Base-by-base conservation (phyloP, 2,797 vertebrate species). In the Squalus acanthias region DNA sequence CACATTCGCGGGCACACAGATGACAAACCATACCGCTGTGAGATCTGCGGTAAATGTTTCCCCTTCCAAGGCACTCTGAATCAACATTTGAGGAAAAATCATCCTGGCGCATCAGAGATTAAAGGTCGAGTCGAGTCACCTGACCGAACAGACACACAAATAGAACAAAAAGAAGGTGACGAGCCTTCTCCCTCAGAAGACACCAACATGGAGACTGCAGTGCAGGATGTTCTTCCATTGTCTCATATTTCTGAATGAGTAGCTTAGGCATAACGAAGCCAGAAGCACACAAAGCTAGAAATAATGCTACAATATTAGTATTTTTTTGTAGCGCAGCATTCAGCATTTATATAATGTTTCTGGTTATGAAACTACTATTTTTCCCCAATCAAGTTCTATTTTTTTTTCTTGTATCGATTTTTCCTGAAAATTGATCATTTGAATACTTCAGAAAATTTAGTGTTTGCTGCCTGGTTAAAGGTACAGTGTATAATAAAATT, bases 21-120 rank as follows among this genome's bases (percentile, higher is more conserved):
- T 97, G 99, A 99, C 97, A 99, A 99, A 97, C 99, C 99, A 96
- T 99, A 99, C 98, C 99, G 99, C 97, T 99, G 99, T 97, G 99
- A 99, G 98, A 99, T 99, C 97, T 99, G 99, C 96, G 99, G 99
- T 89, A 99, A 99, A 97, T 99, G 99, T 97, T 99, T 99, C 98
- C 99, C 99, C 26, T 99, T 99, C 98, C 99, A 99, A 97, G 99
- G 99, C 96, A 99, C 99, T 93, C 98, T 99, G 96, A 99, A 99
- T 98, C 99, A 99, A 98, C 99, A 99, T 98, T 98, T 99, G 98
- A 98, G 99, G 97, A 99, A 99, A 98, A 99, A 99, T 97, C 99
- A 99, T 98, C 99, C 99, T 1, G 99, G 98, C 0, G 97, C 98
- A 22, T 98, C 98, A 0, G 98, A 98, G 74, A 97, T 98, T 79